These are phyloP conservation scores for Allolobophora icterica DNA, from an alignment of 2,888 invertebrate genomes.

Conservation along the genomic window DNA sequence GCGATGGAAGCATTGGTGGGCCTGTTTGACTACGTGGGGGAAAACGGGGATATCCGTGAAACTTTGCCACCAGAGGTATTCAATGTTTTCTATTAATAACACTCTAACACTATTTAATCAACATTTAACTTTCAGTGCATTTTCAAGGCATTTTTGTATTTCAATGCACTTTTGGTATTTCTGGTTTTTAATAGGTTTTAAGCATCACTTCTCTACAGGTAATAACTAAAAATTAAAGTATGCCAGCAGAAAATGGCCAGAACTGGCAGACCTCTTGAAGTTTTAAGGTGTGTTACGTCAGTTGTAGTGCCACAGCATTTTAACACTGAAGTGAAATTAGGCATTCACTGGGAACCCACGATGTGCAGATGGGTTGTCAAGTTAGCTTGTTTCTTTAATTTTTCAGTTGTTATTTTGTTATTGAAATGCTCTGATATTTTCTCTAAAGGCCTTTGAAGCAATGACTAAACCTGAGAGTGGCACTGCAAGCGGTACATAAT, in stretches of 20 bases:
- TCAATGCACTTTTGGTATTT: neutral
- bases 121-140: neutral
- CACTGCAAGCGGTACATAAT: too few species aligned
- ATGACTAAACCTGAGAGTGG: too few species aligned
- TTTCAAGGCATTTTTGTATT: neutral
- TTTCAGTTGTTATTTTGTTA: too few species aligned
- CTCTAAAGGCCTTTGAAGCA: too few species aligned
- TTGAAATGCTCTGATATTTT: too few species aligned
- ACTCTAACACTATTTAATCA: neutral
- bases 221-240: too few species aligned
- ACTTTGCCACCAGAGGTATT: slow-evolving; percentile 61
- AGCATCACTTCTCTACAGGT: too few species aligned
- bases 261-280: neutral
- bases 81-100: neutral
- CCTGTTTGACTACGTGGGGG: neutral
- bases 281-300: slow-evolving; percentile 18
- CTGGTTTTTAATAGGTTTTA: neutral
- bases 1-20: slow-evolving; percentile 17
- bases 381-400: neutral
- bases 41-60: slow-evolving; percentile 51
- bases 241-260: neutral
- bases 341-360: neutral
- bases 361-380: neutral
- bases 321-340: neutral
- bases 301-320: neutral